These are phyloP conservation scores for Chrysaora quinquecirrha DNA, from an alignment of 30 jellyfish, hydroid and myxozoan species.

Conservation along the genomic window DNA sequence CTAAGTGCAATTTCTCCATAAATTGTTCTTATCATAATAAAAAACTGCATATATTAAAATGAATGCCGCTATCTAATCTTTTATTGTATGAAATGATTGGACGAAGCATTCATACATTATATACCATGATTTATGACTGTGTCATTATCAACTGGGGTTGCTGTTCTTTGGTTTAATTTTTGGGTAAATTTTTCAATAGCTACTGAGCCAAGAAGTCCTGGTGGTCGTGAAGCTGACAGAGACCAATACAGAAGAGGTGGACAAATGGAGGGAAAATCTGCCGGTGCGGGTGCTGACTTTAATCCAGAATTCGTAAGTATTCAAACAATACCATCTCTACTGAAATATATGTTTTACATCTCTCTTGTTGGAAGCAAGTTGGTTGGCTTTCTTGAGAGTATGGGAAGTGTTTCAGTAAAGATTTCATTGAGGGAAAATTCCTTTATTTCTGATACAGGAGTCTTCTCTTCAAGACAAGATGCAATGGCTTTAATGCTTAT, in stretches of 20 bases:
- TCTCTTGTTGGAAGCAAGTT: too few species aligned
- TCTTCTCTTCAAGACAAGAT: too few species aligned
- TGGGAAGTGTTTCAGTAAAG: too few species aligned
- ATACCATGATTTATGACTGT: not conserved
- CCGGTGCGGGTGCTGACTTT: slow-evolving; percentile 98
- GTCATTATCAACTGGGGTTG: not conserved
- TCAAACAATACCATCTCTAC: too few species aligned
- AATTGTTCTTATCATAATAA: not conserved
- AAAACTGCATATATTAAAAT: not conserved
- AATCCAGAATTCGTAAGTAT: slow-evolving; percentile 92
- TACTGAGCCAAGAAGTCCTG: slow-evolving; percentile 89
- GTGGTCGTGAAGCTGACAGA: slow-evolving; percentile 88
- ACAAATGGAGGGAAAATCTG: slow-evolving; percentile 68
- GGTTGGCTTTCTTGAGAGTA: too few species aligned
- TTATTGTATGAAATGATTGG: not conserved
- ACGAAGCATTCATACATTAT: not conserved
- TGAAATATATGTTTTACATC: too few species aligned
- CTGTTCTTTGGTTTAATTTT: not conserved
- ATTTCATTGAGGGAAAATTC: too few species aligned
- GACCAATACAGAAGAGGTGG: slow-evolving; percentile 97
- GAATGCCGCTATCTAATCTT: slow-evolving; percentile 8
- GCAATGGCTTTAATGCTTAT: too few species aligned
- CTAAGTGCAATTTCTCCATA: slow-evolving; percentile 6
- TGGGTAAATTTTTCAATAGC: slow-evolving; percentile 4
- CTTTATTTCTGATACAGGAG: too few species aligned